Percentiles rank a stretch among this genome's conserved stretches.
Evolutionary conservation across 2,113 vertebrate genomes (phyloP).

Genomic region (Pardalotus punctatus): DNA sequence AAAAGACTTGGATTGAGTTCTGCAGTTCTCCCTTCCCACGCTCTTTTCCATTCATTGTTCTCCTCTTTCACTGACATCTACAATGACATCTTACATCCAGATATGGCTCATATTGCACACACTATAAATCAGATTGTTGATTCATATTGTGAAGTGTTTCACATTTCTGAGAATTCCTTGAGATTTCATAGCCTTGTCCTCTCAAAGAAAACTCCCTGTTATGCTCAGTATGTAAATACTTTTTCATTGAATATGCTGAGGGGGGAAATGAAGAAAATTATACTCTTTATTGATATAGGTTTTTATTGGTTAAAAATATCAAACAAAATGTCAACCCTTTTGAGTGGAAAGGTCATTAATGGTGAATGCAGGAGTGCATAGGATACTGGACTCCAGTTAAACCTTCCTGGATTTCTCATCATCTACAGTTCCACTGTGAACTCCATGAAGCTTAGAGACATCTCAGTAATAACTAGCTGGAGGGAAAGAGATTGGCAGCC

Average conservation of each 20-base stretch:
- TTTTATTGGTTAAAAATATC: background rate
- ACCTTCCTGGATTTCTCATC: background rate
- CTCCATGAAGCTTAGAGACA: background rate
- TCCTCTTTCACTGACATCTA: background rate
- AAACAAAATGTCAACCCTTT: background rate
- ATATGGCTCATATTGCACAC: background rate
- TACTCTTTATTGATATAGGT: background rate
- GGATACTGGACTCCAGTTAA: background rate
- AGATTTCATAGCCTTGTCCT: background rate
- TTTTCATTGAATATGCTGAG: background rate
- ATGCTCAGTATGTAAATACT: background rate
- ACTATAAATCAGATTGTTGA: background rate
- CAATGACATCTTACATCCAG: background rate
- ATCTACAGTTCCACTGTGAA: background rate
- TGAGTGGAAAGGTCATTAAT: background rate
- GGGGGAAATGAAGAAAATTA: background rate
- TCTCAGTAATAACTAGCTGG: background rate
- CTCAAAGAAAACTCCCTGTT: background rate
- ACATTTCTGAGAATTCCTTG: background rate
- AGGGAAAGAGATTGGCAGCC: background rate
- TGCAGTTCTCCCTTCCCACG: background rate
- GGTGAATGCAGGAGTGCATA: accelerated
- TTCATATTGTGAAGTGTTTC: background rate
- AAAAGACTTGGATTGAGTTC: background rate
- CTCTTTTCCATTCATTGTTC: background rate